A percentile compares a stretch with the other conserved stretches of the same genome.
phyloP scores from a whole-genome alignment of 2,797 vertebrate genomes.

The Buceros bicornis region DNA sequence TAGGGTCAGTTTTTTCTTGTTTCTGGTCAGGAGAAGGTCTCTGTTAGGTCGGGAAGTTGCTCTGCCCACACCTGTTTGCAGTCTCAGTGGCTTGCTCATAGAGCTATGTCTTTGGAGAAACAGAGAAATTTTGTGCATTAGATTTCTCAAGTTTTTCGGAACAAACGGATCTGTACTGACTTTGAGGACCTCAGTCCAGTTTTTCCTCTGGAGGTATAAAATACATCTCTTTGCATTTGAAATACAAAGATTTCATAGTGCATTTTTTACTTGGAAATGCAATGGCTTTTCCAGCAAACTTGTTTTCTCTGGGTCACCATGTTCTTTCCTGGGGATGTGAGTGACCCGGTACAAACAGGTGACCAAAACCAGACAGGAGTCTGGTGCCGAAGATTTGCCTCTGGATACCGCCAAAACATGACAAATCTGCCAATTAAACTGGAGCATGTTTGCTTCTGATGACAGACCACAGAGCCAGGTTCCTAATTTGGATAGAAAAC shows the following conservation, averaged over 20 bases:
- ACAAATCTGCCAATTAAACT: background rate
- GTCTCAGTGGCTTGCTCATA: background rate
- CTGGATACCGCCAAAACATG: background rate
- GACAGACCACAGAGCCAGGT: background rate
- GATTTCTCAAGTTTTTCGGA: background rate
- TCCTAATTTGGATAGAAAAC: background rate
- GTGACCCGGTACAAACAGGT: background rate
- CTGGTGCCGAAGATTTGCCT: background rate
- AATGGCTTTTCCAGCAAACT: background rate
- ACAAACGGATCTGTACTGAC: rapidly evolving
- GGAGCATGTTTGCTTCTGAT: background rate
- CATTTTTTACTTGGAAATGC: background rate
- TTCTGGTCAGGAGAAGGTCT: background rate
- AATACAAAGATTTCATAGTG: background rate
- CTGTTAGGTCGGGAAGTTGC: background rate
- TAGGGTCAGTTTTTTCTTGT: background rate
- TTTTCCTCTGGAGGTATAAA: background rate
- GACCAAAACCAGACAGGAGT: background rate
- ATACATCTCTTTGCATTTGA: background rate
- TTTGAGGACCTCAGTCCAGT: background rate
- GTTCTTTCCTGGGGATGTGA: background rate
- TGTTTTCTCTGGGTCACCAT: background rate
- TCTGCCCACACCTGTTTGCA: background rate
- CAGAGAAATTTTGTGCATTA: background rate
- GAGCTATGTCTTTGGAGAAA: background rate